phyloP scores from a whole-genome alignment of 2,888 invertebrate genomes.

The Euphydryas editha region DNA sequence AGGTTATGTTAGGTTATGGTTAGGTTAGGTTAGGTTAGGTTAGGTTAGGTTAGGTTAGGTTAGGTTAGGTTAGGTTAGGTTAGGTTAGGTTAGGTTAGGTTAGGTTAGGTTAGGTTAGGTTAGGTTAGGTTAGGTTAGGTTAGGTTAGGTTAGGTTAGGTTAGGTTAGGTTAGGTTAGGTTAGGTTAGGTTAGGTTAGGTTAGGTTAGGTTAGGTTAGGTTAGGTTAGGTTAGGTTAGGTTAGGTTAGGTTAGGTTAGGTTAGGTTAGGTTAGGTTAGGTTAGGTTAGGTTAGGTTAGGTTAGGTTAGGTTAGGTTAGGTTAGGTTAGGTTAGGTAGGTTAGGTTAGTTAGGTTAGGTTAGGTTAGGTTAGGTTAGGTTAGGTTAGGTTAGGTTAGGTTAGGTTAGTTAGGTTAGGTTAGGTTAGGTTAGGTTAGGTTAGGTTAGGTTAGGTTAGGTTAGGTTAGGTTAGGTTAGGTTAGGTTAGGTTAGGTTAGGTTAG shows the following conservation, averaged over 20 bases:
- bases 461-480: constrained; percentile 36
- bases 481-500: constrained; percentile 41
- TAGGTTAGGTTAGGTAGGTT: constrained; percentile 41
- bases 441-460: constrained; percentile 24
- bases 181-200: constrained; percentile 41
- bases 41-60: neutral
- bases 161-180: constrained; percentile 9
- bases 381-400: constrained; percentile 31
- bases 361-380: constrained; percentile 39
- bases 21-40: too few relatives aligned
- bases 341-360: constrained; percentile 39
- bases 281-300: constrained; percentile 13
- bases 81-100: too few relatives aligned
- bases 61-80: too few relatives aligned
- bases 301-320: constrained; percentile 37
- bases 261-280: constrained; percentile 39
- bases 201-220: constrained; percentile 44
- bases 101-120: too few relatives aligned
- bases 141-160: neutral
- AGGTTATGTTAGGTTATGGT: too few relatives aligned
- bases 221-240: constrained; percentile 42
- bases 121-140: too few relatives aligned
- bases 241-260: constrained; percentile 40
- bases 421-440: constrained; percentile 31
- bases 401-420: constrained; percentile 28